phyloP scores from a whole-genome alignment of 2,797 vertebrate species.

The Cyprinodon diabolis region DNA sequence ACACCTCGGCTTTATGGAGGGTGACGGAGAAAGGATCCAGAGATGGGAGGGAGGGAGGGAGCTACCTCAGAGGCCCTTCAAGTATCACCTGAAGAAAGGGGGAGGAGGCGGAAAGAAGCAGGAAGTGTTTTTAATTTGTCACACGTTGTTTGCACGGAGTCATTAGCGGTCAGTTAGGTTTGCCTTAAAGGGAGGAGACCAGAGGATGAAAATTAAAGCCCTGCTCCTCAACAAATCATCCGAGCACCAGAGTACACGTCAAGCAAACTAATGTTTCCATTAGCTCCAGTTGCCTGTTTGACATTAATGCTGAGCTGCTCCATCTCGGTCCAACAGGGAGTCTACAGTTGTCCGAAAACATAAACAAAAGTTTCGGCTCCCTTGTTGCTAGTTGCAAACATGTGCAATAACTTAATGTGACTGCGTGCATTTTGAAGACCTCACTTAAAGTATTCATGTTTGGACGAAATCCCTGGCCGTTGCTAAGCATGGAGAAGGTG shows the following conservation, averaged over 20 bases:
- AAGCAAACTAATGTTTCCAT: conserved; percentile 64
- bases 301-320: conserved; percentile 75
- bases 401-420: conserved; percentile 75
- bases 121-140: conserved; percentile 78
- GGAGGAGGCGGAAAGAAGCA: conserved; percentile 39
- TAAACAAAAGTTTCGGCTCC: conserved; percentile 66
- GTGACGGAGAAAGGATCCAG: conserved; percentile 8
- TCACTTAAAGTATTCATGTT: conserved; percentile 63
- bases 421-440: conserved; percentile 71
- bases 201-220: conserved; percentile 72
- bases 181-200: conserved; percentile 69
- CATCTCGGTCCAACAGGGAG: conserved; percentile 58
- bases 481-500: conserved; percentile 63
- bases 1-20: conserved; percentile 16
- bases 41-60: conserved; percentile 17
- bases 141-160: conserved; percentile 78
- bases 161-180: conserved; percentile 73
- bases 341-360: conserved; percentile 68
- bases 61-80: conserved; percentile 65
- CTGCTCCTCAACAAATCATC: conserved; percentile 73
- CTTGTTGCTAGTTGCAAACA: conserved; percentile 73
- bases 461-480: conserved; percentile 66
- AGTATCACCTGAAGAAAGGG: conserved; percentile 68
- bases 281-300: conserved; percentile 64
- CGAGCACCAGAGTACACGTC: conserved; percentile 36